Evolutionary conservation across 1,140 invertebrate species (phyloP).

Genomic region (Asobara japonica): DNA sequence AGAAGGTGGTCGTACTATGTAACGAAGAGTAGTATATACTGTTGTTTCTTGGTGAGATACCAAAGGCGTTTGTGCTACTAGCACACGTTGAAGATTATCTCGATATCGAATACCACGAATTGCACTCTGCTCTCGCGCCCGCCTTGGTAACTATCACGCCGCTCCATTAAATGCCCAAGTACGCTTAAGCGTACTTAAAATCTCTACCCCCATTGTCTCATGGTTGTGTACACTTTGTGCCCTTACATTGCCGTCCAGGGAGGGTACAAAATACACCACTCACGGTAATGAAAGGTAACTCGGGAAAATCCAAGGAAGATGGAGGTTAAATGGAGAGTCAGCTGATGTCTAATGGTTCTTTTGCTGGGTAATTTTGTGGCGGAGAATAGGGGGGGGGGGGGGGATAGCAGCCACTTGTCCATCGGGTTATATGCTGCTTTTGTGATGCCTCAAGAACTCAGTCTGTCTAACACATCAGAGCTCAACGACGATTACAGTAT

Average conservation of each 20-base stretch:
- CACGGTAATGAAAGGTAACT: background rate
- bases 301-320: background rate
- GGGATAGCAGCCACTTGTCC: no score
- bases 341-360: background rate
- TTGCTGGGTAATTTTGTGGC: background rate
- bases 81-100: conserved; percentile 59
- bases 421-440: no score
- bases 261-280: conserved; percentile 5
- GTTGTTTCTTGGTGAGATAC: background rate
- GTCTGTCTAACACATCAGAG: background rate
- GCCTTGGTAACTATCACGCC: conserved; percentile 32
- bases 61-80: conserved; percentile 28
- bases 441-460: background rate
- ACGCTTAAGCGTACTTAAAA: conserved; percentile 48
- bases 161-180: conserved; percentile 51
- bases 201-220: conserved; percentile 45
- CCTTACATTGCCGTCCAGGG: background rate
- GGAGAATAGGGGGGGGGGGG: background rate
- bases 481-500: background rate
- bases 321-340: background rate
- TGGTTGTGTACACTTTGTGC: conserved; percentile 19
- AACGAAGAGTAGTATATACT: conserved; percentile 7
- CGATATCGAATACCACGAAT: conserved; percentile 67
- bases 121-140: conserved; percentile 57
- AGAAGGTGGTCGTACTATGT: conserved; percentile 33